Base-by-base conservation (phyloP, 92 coral and sea anemone species). In the Siderastrea radians region DNA sequence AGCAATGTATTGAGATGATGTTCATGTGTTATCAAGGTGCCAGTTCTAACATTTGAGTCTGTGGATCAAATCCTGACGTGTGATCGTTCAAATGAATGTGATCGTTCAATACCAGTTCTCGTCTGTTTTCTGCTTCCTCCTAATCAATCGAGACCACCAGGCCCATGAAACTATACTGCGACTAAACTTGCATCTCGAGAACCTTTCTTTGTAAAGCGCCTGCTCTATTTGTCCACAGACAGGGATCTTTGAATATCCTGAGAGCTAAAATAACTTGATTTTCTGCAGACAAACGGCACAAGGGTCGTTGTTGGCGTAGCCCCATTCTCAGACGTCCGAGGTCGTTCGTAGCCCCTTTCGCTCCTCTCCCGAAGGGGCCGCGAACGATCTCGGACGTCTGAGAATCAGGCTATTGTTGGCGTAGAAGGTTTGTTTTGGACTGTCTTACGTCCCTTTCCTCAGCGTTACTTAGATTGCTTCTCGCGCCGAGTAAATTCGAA, bases 221-320 rank as follows among this genome's bases (percentile, higher is more conserved):
- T 69, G 47, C 57, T 13, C 47, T 54, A 44, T 70, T 13, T 68
- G n/a, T 69, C 86, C 54, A 49, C 47, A 2, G 47, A 46, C 45
- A 82, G 6, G 7, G 86, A 57, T 3, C 86, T 77, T 57, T 72
- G 86, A 45, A 82, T 61, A n/a, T 78, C 55, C 48, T 70, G 68
- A 16, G 58, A 47, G 53, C 86, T 82, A 48, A 82, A 82, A 69
- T 82, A 82, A 15, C 86, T 70, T 58, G 86, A 82, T 3, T 64
- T 38, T 47, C 81, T 77, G 4, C 26, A 12, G 4, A 58, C 17
- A 16, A 47, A 7, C 15, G 79, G 64, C 13, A 19, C 49, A 50
- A 49, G 52, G 9, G 63, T 9, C 13, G 38, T 74, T 17, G 49
- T 19, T 38, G 63, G n/a, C 63, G 66, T n/a, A n/a, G n/a, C n/a